Base-by-base conservation (phyloP, 2,113 vertebrate species). In the Centropus unirufus region DNA sequence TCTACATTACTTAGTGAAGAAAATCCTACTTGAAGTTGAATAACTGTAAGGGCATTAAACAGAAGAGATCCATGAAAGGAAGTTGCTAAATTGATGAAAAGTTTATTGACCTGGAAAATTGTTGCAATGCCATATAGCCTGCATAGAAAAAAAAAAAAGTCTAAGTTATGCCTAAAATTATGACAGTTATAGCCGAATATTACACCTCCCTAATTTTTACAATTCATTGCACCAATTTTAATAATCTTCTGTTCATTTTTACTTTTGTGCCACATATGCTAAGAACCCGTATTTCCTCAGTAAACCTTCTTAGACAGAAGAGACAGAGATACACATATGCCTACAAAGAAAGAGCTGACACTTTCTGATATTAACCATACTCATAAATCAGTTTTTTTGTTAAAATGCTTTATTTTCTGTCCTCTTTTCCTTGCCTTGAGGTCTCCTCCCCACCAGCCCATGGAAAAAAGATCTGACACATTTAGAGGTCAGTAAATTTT, bases 91-190 rank as follows among this genome's bases (percentile, higher is more conserved):
- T 29, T 42, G 51, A 86, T 0, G 4, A 84, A 47, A 90, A 88
- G 68, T 81, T 87, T 87, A 68, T 59, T 95, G 90, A 97, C 83
- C 68, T 90, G 80, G 86, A 93, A 93, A 92, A 93, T 63, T 49
- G 6, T 62, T 86, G 39, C 39, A 54, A 63, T 76, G 36, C 23
- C 90, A 36, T 40, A 57, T 7, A 58, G 34, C 4, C 14, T 63
- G 11, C 13, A 46, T 9, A 22, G 11, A 2, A 5, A 9, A 40
- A 49, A 14, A 27, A 24, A 49, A 47, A 39, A 9, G 0, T 54
- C 29, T 27, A 72, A 27, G 4, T 67, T 62, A 26, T 32, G 29
- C 9, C 64, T 32, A 51, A 34, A 64, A 69, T 90, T 74, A 63
- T 49, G 16, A 75, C 26, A 52, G 11, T 36, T 66, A 59, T 5